Conservation (phyloP, 2,888 invertebrate genomes). For the Pterostichus niger region DNA sequence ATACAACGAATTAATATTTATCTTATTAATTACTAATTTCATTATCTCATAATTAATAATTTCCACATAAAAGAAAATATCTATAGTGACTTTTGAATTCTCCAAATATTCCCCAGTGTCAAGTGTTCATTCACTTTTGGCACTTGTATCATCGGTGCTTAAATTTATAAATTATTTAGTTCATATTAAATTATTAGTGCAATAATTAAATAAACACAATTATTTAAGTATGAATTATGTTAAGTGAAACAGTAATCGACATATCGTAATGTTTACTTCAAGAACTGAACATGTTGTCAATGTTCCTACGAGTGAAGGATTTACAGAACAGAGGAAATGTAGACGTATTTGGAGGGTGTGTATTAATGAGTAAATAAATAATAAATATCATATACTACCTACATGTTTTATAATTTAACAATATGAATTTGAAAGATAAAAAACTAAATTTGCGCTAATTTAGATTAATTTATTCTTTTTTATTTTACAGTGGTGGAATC, state of each 20-base stretch:
- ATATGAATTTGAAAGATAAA: not conserved
- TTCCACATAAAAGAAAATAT: not conserved
- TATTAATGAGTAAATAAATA: constrained; percentile 53
- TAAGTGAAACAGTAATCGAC: constrained; percentile 45
- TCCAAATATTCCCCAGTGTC: constrained; percentile 18
- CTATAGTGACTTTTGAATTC: not conserved
- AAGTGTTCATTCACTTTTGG: constrained; percentile 29
- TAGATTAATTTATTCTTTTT: constrained; percentile 27
- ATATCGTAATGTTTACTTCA: constrained; percentile 68
- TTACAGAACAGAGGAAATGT: constrained; percentile 68
- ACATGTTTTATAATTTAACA: not conserved
- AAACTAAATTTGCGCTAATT: constrained; percentile 31
- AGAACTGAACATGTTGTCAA: constrained; percentile 69
- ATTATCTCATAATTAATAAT: not conserved
- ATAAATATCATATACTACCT: not conserved
- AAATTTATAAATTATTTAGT: constrained; percentile 24
- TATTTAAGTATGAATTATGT: constrained; percentile 57
- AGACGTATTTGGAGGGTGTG: constrained; percentile 70
- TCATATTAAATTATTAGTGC: constrained; percentile 36
- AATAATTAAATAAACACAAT: constrained; percentile 35
- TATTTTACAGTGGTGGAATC: constrained; percentile 89
- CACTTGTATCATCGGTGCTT: constrained; percentile 28
- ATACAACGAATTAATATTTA: not conserved
- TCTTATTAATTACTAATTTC: not conserved
- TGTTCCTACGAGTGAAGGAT: constrained; percentile 68